Evolutionary conservation across 2,888 invertebrate genomes (phyloP).

Genomic region (Crepidodera aurea): DNA sequence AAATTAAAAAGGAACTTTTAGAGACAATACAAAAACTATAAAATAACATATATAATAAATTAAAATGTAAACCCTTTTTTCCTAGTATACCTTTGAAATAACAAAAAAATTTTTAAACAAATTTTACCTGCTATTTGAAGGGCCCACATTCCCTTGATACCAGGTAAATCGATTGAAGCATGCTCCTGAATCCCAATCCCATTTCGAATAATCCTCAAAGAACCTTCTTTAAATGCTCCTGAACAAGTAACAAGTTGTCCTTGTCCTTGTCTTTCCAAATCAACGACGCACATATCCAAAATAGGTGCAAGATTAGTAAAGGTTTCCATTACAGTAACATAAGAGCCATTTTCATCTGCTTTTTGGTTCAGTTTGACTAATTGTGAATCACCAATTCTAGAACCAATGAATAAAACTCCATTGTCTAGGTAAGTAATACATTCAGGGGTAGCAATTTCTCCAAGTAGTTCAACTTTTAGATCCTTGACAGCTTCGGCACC

Average conservation of each 20-base stretch:
- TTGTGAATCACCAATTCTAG: slow-evolving; percentile 95
- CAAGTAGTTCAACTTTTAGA: slow-evolving; percentile 90
- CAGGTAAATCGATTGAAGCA: slow-evolving; percentile 95
- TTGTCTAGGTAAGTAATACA: slow-evolving; percentile 98
- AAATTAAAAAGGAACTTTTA: no score
- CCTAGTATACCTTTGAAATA: no score
- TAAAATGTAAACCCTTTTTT: no score
- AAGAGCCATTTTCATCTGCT: slow-evolving; percentile 85
- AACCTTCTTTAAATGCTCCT: slow-evolving; percentile 96
- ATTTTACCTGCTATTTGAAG: slow-evolving; percentile 74
- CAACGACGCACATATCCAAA: slow-evolving; percentile 97
- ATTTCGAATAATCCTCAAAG: slow-evolving; percentile 94
- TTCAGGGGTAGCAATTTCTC: slow-evolving; percentile 93
- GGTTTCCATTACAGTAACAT: slow-evolving; percentile 93
- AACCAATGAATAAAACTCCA: slow-evolving; percentile 96
- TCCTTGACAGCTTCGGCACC: slow-evolving; percentile 84
- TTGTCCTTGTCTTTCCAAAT: slow-evolving; percentile 95
- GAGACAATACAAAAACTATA: no score
- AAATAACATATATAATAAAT: no score
- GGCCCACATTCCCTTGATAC: slow-evolving; percentile 98
- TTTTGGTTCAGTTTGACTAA: slow-evolving; percentile 87
- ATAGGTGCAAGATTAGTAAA: slow-evolving; percentile 98
- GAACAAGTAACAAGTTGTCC: slow-evolving; percentile 98
- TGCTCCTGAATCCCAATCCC: slow-evolving; percentile 99
- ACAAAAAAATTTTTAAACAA: no score